These are phyloP conservation scores for Epirrhoe alternata DNA, from an alignment of 2,888 invertebrate genomes.

Conservation along the genomic window DNA sequence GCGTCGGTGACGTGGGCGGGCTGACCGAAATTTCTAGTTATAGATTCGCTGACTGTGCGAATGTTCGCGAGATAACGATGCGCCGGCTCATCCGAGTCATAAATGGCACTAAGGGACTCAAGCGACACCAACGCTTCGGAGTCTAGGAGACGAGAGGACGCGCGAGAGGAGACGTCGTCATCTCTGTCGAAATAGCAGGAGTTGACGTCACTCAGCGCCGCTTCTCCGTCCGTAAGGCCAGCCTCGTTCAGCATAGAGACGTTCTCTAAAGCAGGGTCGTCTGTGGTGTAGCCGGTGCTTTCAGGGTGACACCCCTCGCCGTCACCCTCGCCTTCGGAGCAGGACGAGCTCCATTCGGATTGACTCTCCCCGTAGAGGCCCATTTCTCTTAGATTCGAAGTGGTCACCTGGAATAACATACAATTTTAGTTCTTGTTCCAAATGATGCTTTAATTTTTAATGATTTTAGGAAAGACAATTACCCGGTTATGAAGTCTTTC, in stretches of 20 bases:
- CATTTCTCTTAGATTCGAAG: conserved; percentile 75
- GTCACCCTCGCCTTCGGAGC: conserved; percentile 84
- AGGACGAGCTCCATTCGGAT: conserved; percentile 91
- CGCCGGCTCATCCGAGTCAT: conserved; percentile 88
- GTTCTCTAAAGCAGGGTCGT: conserved; percentile 94
- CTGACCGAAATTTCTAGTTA: conserved; percentile 91
- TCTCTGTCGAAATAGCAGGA: conserved; percentile 90
- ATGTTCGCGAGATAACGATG: conserved; percentile 90
- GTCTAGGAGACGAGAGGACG: conserved; percentile 92
- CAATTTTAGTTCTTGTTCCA: background rate
- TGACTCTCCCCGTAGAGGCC: conserved; percentile 87
- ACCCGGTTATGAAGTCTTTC: conserved; percentile 77
- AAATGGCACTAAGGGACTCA: conserved; percentile 93
- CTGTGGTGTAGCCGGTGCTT: conserved; percentile 94
- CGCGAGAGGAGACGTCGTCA: conserved; percentile 93
- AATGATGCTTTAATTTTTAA: background rate
- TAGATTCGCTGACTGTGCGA: conserved; percentile 90
- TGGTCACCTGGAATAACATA: conserved; percentile 58
- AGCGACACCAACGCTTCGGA: conserved; percentile 91
- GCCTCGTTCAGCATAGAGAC: conserved; percentile 94
- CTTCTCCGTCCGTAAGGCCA: conserved; percentile 94
- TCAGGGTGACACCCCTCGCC: conserved; percentile 83
- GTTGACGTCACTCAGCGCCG: conserved; percentile 94
- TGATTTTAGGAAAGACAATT: conserved; percentile 22
- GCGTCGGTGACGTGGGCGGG: conserved; percentile 87